These are phyloP conservation scores for Dendrocopos noguchii DNA, from an alignment of 2,113 vertebrate species.

Conservation along the genomic window DNA sequence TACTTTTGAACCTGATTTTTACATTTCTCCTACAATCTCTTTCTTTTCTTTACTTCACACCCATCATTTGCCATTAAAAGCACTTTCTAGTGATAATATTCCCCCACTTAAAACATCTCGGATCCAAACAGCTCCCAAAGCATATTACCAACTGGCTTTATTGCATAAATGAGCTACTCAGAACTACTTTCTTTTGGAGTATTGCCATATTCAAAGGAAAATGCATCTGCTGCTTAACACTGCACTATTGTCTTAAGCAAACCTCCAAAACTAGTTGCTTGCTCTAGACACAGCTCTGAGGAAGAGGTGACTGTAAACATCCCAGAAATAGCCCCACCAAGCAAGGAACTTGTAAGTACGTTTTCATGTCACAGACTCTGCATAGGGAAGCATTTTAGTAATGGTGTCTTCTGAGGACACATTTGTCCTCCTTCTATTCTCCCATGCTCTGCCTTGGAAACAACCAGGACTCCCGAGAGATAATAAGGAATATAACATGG, in stretches of 20 bases:
- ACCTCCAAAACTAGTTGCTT: conserved; percentile 1
- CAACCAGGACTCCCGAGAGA: neutral
- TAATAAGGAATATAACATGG: neutral
- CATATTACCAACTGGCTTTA: conserved; percentile 8
- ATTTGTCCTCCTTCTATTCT: neutral
- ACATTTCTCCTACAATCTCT: neutral
- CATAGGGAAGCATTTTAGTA: neutral
- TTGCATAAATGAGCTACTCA: neutral
- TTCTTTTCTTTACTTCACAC: neutral
- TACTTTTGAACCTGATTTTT: neutral
- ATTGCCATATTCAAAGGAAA: neutral
- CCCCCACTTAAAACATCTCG: neutral
- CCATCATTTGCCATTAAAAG: neutral
- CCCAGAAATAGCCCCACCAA: conserved; percentile 3
- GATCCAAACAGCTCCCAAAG: conserved; percentile 26
- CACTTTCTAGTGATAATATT: conserved; percentile 17
- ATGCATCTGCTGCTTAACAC: neutral
- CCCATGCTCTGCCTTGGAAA: neutral
- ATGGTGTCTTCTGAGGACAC: neutral
- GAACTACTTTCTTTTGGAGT: neutral
- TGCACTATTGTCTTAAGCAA: neutral
- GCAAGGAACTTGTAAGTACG: neutral
- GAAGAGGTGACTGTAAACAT: conserved; percentile 10
- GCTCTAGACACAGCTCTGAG: neutral
- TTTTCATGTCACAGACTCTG: conserved; percentile 17